These are phyloP conservation scores for Aproaerema taeniolella DNA, from an alignment of 2,888 invertebrate genomes.

Conservation along the genomic window DNA sequence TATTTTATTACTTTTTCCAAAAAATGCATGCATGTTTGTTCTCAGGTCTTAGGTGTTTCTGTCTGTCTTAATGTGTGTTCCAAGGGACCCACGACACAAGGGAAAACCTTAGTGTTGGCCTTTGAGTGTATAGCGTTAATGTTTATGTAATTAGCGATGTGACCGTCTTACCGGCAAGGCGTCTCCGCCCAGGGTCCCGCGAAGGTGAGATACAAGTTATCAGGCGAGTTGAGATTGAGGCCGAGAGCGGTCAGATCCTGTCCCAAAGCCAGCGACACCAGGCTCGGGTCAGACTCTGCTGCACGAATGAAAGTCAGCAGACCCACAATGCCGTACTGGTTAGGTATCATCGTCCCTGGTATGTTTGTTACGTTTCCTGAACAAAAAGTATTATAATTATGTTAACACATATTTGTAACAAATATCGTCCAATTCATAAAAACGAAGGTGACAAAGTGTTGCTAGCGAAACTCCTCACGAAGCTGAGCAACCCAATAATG, in stretches of 20 bases:
- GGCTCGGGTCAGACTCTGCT: conserved; percentile 97
- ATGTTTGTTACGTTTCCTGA: conserved; percentile 98
- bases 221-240: conserved; percentile 98
- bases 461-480: no score
- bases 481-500: no score
- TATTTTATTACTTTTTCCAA: no score
- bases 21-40: no score
- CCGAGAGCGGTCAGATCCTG: conserved; percentile 99
- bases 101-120: no score
- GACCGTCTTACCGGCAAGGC: conserved; percentile 89
- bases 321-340: conserved; percentile 99
- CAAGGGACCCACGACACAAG: no score
- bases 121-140: no score
- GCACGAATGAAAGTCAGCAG: conserved; percentile 98
- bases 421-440: background rate
- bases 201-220: conserved; percentile 98
- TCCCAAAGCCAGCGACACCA: conserved; percentile 97
- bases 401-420: background rate
- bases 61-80: no score
- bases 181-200: conserved; percentile 99
- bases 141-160: no score
- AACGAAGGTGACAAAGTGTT: conserved; percentile 9
- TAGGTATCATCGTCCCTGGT: conserved; percentile 98
- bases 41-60: no score
- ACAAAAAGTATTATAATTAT: conserved; percentile 26